A percentile compares a stretch with the other conserved stretches of the same genome.
These are phyloP conservation scores for Psix sp. DNA, from an alignment of 1,140 invertebrate species.

Conservation along the genomic window DNA sequence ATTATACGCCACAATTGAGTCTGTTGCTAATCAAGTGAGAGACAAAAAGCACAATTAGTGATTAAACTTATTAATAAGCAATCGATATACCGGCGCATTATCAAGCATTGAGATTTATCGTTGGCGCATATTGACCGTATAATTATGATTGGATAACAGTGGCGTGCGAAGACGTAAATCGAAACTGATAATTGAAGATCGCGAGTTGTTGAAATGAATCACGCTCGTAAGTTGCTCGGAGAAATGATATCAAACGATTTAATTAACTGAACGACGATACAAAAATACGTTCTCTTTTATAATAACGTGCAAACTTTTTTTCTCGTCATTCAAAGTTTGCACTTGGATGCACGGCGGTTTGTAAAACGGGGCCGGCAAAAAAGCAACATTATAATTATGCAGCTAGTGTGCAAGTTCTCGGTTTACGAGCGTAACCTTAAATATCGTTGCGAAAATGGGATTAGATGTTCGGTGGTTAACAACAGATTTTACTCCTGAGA, in stretches of 20 bases:
- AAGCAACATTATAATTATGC: constrained; percentile 38
- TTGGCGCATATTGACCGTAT: constrained; percentile 4
- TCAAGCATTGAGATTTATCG: constrained; percentile 11
- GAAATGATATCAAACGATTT: too few relatives aligned
- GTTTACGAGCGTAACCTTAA: constrained; percentile 54
- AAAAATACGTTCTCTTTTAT: constrained; percentile 10
- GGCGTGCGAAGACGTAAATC: constrained; percentile 1
- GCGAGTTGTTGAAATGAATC: too few relatives aligned
- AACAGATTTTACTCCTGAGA: constrained; percentile 22
- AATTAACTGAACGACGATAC: too few relatives aligned
- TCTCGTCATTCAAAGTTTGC: too few relatives aligned
- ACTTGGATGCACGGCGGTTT: too few relatives aligned
- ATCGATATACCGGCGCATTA: constrained; percentile 7
- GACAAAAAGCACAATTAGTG: constrained; percentile 44
- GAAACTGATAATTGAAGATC: too few relatives aligned
- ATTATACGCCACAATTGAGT: constrained; percentile 25
- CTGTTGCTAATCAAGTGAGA: constrained; percentile 46
- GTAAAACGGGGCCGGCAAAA: constrained; percentile 11
- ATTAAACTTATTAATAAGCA: constrained; percentile 48
- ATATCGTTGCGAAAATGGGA: constrained; percentile 42
- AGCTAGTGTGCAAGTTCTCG: constrained; percentile 46
- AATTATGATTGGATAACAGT: constrained; percentile 15
- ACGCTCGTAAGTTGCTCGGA: too few relatives aligned
- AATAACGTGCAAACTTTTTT: too few relatives aligned
- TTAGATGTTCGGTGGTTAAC: constrained; percentile 41